Conservation (phyloP, 2,888 invertebrate genomes). For the Strigamia maritima region DNA sequence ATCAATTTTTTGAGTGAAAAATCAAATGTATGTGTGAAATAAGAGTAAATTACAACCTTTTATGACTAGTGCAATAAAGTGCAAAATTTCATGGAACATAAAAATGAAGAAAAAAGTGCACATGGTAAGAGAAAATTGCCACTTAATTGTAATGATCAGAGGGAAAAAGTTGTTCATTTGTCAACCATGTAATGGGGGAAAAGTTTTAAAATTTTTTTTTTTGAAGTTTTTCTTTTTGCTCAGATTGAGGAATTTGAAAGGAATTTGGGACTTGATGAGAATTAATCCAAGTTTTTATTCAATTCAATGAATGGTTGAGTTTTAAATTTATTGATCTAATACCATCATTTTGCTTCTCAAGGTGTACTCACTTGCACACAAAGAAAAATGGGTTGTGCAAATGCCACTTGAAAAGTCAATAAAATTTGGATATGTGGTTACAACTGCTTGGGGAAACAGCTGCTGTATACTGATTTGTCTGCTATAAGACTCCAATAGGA, state of each 20-base stretch:
- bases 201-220: neutral
- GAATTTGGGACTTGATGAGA: neutral
- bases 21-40: neutral
- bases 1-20: neutral
- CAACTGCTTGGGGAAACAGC: neutral
- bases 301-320: neutral
- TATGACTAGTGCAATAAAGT: neutral
- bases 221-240: no score
- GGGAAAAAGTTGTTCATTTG: neutral
- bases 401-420: neutral
- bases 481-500: no score
- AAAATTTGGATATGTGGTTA: neutral
- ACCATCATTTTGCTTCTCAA: neutral
- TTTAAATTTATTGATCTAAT: neutral
- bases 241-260: no score
- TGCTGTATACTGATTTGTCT: neutral
- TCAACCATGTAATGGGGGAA: neutral
- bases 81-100: neutral
- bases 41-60: neutral
- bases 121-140: neutral
- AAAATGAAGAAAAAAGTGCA: neutral
- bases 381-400: neutral
- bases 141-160: neutral
- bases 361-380: neutral
- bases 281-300: neutral